These are phyloP conservation scores for Phyto melanocephala DNA, from an alignment of 2,888 invertebrate genomes.

Conservation along the genomic window DNA sequence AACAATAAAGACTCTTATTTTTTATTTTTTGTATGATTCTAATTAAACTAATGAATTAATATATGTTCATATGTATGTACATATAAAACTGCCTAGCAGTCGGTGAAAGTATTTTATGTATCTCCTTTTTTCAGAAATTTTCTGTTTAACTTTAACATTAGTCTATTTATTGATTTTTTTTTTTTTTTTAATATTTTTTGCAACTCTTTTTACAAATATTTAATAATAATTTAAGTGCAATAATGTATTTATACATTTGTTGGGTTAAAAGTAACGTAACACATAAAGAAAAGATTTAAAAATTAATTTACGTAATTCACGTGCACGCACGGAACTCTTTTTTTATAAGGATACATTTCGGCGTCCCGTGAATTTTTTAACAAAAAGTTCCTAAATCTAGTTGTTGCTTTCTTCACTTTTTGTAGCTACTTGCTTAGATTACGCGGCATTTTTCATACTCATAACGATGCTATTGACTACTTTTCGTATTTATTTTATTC, in stretches of 20 bases:
- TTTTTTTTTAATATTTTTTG: constrained; percentile 54
- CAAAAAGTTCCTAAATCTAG: not conserved
- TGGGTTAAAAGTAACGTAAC: constrained; percentile 22
- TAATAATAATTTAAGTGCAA: not conserved
- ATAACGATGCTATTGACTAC: not conserved
- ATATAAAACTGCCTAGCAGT: too few relatives aligned
- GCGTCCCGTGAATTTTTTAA: not conserved
- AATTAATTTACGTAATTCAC: not conserved
- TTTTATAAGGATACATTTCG: not conserved
- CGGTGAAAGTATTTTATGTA: too few relatives aligned
- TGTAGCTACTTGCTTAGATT: not conserved
- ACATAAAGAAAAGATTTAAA: not conserved
- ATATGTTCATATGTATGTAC: too few relatives aligned
- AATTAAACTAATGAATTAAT: too few relatives aligned
- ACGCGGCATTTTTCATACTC: constrained; percentile 28
- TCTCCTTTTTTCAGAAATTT: too few relatives aligned
- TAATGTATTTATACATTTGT: not conserved
- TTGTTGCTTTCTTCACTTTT: constrained; percentile 20
- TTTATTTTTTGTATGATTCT: too few relatives aligned
- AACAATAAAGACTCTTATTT: too few relatives aligned
- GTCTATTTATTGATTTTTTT: not conserved
- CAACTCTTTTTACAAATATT: constrained; percentile 65
- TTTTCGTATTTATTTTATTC: not conserved
- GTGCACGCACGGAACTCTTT: not conserved
- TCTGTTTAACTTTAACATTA: too few relatives aligned